Percentiles rank a stretch among this genome's conserved stretches.
These are phyloP conservation scores for Idaea biselata DNA, from an alignment of 2,888 invertebrate genomes.

Conservation along the genomic window DNA sequence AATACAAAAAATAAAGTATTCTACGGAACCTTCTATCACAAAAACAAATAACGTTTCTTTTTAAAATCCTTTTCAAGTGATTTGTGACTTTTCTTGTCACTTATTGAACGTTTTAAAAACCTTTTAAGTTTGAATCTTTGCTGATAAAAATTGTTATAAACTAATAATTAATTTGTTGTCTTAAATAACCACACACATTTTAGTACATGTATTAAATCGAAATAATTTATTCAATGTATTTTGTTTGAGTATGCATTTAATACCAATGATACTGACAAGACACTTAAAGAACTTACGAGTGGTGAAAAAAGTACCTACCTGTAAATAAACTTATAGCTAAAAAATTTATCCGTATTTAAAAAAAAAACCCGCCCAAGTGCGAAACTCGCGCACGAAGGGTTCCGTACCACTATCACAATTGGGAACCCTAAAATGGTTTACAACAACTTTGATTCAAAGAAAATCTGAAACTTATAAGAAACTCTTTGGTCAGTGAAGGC, in stretches of 20 bases:
- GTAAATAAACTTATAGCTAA: too few species aligned
- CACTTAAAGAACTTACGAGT: too few species aligned
- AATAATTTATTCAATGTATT: not conserved
- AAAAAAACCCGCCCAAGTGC: too few species aligned
- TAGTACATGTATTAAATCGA: conserved; percentile 14
- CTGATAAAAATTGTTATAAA: conserved; percentile 66
- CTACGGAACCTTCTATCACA: conserved; percentile 34
- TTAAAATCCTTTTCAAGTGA: conserved; percentile 43
- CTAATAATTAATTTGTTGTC: conserved; percentile 68
- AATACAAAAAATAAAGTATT: conserved; percentile 9
- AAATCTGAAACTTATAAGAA: too few species aligned
- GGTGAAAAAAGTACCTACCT: too few species aligned
- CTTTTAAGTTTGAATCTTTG: conserved; percentile 62
- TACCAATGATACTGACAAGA: not conserved
- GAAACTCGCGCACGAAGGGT: too few species aligned
- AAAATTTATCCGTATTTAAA: too few species aligned
- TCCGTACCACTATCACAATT: too few species aligned
- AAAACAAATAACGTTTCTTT: conserved; percentile 21
- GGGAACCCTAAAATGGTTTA: too few species aligned
- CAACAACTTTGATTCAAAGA: too few species aligned
- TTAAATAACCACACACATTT: conserved; percentile 46
- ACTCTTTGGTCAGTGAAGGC: too few species aligned
- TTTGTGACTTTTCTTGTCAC: conserved; percentile 59
- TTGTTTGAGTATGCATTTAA: not conserved
- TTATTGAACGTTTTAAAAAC: conserved; percentile 72